Evolutionary conservation across 2,113 vertebrate genomes (phyloP), one percentile per base, ranked within the genome.

Genomic region (Alligator mississippiensis): DNA sequence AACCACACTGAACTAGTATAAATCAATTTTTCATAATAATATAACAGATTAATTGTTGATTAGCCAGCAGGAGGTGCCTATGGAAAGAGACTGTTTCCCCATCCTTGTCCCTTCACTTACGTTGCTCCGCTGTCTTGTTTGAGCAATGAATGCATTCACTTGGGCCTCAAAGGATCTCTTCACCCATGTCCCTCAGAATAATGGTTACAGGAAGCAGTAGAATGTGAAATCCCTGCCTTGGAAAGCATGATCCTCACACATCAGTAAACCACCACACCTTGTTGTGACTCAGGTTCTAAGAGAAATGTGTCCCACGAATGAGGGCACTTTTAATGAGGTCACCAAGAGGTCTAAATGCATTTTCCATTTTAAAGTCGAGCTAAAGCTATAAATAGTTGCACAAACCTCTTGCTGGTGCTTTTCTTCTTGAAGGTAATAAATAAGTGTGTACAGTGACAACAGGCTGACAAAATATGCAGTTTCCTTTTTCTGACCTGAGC

Each of bases 41-140:
- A 93, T 80, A 74, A 85, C 58, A 79, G 79, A 86, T 77, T 87
- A 74, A 77, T 83, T 85, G 86, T 2, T 3, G 88, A 75, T 77
- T 87, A 84, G 77, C 88, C 92, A 96, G 84, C 82, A 92, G 84
- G 91, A 47, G 66, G 79, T 82, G 92, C 81, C 86, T 25, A 64
- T 59, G 85, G 64, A n/a, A 72, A 21, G 0, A 5, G 63, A 74
- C 63, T 87, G 47, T 60, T 91, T 74, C 64, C 84, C 82, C 22
- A n/a, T 88, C 80, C 2, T 11, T 89, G 84, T 55, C 84, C 70
- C 1, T 0, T 60, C 27, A 75, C 13, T 84, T 57, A 22, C 0
- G 0, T 76, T 60, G 7, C 22, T 93, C 54, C n/a, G 15, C 28
- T 68, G 64, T n/a, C 4, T 30, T 57, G 13, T 63, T 54, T 81